Base-by-base conservation (phyloP, 1,140 invertebrate genomes). In the Hypsibius dujardini region DNA sequence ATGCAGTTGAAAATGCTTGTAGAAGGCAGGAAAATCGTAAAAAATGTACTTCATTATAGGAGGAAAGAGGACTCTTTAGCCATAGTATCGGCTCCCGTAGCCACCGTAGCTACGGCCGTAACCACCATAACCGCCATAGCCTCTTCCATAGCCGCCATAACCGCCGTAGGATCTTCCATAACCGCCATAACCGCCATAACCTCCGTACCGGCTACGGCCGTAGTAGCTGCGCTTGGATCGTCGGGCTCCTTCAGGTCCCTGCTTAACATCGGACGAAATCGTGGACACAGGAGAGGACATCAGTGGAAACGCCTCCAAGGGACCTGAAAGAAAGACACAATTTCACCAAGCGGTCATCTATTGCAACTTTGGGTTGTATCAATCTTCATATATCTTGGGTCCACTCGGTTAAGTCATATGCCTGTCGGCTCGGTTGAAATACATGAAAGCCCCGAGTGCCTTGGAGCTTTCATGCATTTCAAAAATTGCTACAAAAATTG, bases 191-290 rank as follows among this genome's bases (percentile, higher is more conserved):
- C n/a, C n/a, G n/a, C 7, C 7, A 56, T 7, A 56, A 12, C 50
- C 50, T 12, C n/a, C 7, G 7, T 7, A 56, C n/a, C 50, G 50
- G 50, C 50, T n/a, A 56, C 50, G 7, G 7, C 50, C 50, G n/a
- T 56, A 56, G 50, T 56, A 56, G 50, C 50, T 56, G 7, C 50
- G 50, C 50, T 56, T 56, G 50, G 50, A 7, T n/a, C 50, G 50
- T 12, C 7, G 7, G 50, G 50, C 7, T 56, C 7, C n/a, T 56
- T 28, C 28, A 28, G 28, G 28, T 28, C 28, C 28, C 28, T 28
- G 28, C 28, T 28, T 28, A 28, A 28, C 28, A 28, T 28, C 28
- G 28, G 50, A n/a, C n/a, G 50, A n/a, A n/a, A n/a, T 12, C 7
- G 50, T n/a, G 50, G n/a, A 12, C 7, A 56, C 50, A n/a, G 50